A percentile compares a stretch with the other conserved stretches of the same genome.
These are phyloP conservation scores for Gadopsis marmoratus DNA, from an alignment of 2,797 vertebrate genomes.

Conservation along the genomic window DNA sequence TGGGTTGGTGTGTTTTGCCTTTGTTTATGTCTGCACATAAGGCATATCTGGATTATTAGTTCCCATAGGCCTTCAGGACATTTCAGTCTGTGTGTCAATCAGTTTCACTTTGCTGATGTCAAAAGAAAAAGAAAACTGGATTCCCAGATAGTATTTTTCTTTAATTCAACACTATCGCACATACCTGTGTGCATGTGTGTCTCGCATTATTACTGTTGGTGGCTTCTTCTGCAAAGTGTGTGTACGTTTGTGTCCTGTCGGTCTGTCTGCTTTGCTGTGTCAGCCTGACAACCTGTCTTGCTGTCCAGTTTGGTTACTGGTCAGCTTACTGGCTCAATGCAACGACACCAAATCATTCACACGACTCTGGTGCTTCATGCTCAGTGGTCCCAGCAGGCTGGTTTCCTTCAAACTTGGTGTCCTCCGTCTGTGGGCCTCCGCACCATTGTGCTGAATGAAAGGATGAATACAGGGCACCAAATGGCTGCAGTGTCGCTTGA, in stretches of 20 bases:
- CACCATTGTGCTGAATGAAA: not conserved
- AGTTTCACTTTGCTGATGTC: constrained; percentile 15
- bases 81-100: not conserved
- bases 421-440: not conserved
- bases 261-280: not conserved
- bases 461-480: too few species aligned
- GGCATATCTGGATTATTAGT: constrained; percentile 4
- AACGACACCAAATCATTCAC: not conserved
- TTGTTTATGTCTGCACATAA: constrained; percentile 17
- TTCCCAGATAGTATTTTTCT: not conserved
- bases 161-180: constrained; percentile 10
- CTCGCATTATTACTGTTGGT: not conserved
- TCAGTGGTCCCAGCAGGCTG: not conserved
- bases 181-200: not conserved
- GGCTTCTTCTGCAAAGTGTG: not conserved
- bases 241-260: not conserved
- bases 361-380: not conserved
- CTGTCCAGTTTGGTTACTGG: not conserved
- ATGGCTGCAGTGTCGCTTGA: not conserved
- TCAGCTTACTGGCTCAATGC: not conserved
- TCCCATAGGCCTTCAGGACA: not conserved
- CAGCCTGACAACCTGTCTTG: not conserved
- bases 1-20: constrained; percentile 14
- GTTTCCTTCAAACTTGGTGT: not conserved
- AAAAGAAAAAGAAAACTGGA: constrained; percentile 3